Evolutionary conservation across 2,888 invertebrate species (phyloP), one percentile per base, ranked within the genome.

Genomic region (Chelonus formosanus): DNA sequence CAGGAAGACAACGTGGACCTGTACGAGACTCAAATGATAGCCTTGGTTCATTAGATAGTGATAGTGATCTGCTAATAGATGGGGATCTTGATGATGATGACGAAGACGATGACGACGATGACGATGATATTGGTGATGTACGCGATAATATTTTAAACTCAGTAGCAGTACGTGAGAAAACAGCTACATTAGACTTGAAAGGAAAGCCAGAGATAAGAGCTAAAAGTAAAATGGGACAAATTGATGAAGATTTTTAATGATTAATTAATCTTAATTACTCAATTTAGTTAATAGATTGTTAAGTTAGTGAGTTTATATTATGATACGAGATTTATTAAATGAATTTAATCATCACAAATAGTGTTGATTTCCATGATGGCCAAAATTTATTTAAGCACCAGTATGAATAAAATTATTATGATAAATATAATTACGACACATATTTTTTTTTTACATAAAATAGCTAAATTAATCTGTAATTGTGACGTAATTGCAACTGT

Each of bases 31-130:
- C 80, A 6, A 78, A 79, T 36, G 81, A 82, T 65, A 82, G 78
- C 60, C 79, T 69, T 31, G 84, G 79, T 48, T 81, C 80, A 5
- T 68, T 84, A 6, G 85, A 85, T 61, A 85, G 85, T 40, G 86
- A 86, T 80, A 86, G 85, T 10, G 86, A 86, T 75, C 76, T 86
- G 70, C 85, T 89, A 60, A 86, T 89, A 60, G 89, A 89, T 75
- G 89, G 87, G 50, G 88, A 88, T 70, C 86, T 88, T n/a, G 87
- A 86, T 82, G 85, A 89, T 79, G 85, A 88, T 81, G 84, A 89
- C 86, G 71, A 90, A 79, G 85, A 90, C 85, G 63, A 90, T 85
- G 43, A 90, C 86, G 75, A 89, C 84, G 85, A 90, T 86, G 65
- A 89, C 85, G 59, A 90, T 88, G 73, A 89, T 79, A 78, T 88